phyloP scores from a whole-genome alignment of 2,113 vertebrate species.

The Lycaon pictus region DNA sequence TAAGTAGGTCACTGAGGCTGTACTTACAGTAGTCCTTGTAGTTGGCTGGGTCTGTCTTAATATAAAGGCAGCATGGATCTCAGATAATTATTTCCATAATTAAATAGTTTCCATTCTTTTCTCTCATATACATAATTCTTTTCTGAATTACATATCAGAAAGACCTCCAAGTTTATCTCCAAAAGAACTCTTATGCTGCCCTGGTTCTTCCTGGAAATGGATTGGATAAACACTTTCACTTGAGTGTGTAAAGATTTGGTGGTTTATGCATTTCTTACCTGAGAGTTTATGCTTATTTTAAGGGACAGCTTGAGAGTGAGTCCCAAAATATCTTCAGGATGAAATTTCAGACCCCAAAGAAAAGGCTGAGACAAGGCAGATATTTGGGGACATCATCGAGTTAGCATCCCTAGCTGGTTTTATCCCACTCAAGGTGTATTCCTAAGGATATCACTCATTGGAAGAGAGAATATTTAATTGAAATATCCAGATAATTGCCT shows the following conservation, averaged over 20 bases:
- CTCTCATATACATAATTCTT: background rate
- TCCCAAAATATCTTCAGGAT: background rate
- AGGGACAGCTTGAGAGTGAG: background rate
- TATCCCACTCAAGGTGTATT: background rate
- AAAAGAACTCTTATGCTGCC: background rate
- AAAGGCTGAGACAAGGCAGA: background rate
- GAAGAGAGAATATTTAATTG: conserved; percentile 1
- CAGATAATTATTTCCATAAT: background rate
- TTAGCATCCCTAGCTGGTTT: background rate
- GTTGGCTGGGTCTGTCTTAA: background rate
- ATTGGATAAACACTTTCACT: background rate
- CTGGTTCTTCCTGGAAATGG: conserved; percentile 19
- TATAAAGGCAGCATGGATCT: background rate
- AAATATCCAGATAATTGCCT: background rate
- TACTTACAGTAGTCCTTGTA: background rate
- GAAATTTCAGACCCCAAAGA: background rate
- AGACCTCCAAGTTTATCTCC: conserved; percentile 9
- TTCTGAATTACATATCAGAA: background rate
- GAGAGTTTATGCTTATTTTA: conserved; percentile 20
- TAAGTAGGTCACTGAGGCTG: background rate
- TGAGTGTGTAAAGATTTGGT: background rate
- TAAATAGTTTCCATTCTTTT: conserved; percentile 18
- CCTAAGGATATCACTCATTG: background rate
- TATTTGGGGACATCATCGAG: background rate
- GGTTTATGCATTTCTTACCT: background rate